These are phyloP conservation scores for Caerostris extrusa DNA, from an alignment of 1,140 invertebrate species.

Conservation along the genomic window DNA sequence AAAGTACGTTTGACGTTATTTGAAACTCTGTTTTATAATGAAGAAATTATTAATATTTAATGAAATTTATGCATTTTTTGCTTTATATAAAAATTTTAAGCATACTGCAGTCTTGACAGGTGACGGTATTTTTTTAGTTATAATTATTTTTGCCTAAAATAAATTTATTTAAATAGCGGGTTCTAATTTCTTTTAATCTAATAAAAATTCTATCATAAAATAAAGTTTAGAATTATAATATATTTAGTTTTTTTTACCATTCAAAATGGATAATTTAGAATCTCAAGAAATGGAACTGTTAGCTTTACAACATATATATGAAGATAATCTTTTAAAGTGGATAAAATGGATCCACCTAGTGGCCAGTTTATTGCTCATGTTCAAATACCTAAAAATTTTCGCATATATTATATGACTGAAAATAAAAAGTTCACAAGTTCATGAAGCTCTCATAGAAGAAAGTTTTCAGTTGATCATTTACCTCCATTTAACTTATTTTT, in stretches of 20 bases:
- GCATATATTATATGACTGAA: conserved; percentile 23
- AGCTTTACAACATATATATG: conserved; percentile 84
- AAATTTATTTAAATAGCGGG: too few relatives aligned
- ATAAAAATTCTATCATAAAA: too few relatives aligned
- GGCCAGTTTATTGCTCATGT: conserved; percentile 81
- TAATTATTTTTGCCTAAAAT: too few relatives aligned
- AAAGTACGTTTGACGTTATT: too few relatives aligned
- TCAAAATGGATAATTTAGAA: conserved; percentile 49
- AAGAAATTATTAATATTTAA: too few relatives aligned
- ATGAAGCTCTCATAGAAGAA: conserved; percentile 70
- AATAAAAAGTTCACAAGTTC: conserved; percentile 74
- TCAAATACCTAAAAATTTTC: conserved; percentile 78
- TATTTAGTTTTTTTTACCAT: background rate
- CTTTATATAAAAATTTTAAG: too few relatives aligned
- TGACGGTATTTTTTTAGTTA: too few relatives aligned
- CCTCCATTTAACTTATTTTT: conserved; percentile 84
- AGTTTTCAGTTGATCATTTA: conserved; percentile 82
- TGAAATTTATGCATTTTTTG: too few relatives aligned
- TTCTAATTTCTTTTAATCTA: too few relatives aligned
- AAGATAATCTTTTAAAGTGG: conserved; percentile 82
- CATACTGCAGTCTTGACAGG: too few relatives aligned
- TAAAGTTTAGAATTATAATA: too few relatives aligned
- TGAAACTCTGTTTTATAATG: too few relatives aligned
- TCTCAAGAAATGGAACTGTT: conserved; percentile 83
- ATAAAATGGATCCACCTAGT: conserved; percentile 79